phyloP scores from a whole-genome alignment of 2,113 vertebrate species.

The Ovibos moschatus region DNA sequence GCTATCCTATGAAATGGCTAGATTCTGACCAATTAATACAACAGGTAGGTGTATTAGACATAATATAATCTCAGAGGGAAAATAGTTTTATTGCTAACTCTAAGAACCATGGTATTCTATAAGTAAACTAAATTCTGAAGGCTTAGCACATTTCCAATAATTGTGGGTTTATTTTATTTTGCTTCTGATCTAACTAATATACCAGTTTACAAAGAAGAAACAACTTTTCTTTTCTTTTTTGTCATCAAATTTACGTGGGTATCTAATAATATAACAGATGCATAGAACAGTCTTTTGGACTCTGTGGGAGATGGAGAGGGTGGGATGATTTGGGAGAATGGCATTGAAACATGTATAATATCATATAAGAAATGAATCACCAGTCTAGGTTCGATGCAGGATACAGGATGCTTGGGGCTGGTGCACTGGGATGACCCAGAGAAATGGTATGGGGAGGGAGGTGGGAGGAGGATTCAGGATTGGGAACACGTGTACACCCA shows the following conservation, averaged over 20 bases:
- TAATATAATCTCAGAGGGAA: background rate
- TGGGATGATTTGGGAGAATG: too few species aligned
- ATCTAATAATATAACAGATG: background rate
- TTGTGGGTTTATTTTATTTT: background rate
- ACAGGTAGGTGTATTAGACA: background rate
- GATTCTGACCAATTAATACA: background rate
- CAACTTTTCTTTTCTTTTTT: background rate
- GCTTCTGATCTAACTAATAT: background rate
- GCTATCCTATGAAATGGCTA: background rate
- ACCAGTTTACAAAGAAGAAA: background rate
- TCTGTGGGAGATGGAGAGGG: too few species aligned
- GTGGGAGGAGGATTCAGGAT: too few species aligned
- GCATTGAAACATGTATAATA: too few species aligned
- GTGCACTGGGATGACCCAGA: too few species aligned
- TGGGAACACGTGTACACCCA: too few species aligned
- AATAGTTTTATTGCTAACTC: background rate
- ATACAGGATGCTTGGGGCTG: too few species aligned
- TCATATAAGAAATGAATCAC: too few species aligned
- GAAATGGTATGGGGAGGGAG: too few species aligned
- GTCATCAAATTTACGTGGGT: background rate
- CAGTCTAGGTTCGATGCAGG: too few species aligned
- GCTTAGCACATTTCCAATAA: background rate
- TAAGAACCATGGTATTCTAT: background rate
- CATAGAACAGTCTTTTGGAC: too few species aligned
- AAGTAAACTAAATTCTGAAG: background rate